Base-by-base conservation (phyloP, 2,888 invertebrate genomes). In the Xanthorhoe designata region DNA sequence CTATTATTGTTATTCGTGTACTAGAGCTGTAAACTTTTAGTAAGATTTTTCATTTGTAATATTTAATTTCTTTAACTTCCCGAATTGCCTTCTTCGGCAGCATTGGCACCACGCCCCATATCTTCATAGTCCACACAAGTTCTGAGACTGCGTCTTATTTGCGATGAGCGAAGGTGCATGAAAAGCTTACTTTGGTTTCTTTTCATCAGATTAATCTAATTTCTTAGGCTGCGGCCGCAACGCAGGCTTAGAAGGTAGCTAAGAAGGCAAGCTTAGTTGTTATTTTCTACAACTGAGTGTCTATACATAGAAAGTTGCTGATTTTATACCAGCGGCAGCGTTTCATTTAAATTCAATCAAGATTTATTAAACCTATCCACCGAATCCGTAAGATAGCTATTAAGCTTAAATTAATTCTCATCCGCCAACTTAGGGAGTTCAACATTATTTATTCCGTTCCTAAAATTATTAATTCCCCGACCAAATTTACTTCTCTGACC, bases 401-500 rank as follows among this genome's bases (percentile, higher is more conserved):
- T 79, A 79, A 75, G 76, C 74, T 73, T 69, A 71, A 83, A 84
- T 84, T 82, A 80, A 82, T 83, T 82, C 82, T 75, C 64, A 68
- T 59, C 65, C 62, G 64, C 76, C 67, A 73, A 78, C 71, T 76
- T 76, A 74, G 77, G 76, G 74, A 78, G 78, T 81, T 85, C 79
- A 74, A 78, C 78, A 82, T 85, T 85, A 85, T 83, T 85, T 85
- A 86, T 85, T 80, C 78, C 77, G 73, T 76, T 72, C 76, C 78
- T 73, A 71, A 75, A 79, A 78, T 80, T 78, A 80, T 85, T 84
- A 79, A 80, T 78, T 69, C 63, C 64, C 74, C 70, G 60, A 61
- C 57, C 29, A n/a, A 35, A 47, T 15, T 32, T 10, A 52, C 54
- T 52, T 68, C 3, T 24, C 18, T 69, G 24, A 55, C 17, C 66